Evolutionary conservation across 2,797 vertebrate species (phyloP), one percentile per base, ranked within the genome.

Genomic region (Somateria mollissima): DNA sequence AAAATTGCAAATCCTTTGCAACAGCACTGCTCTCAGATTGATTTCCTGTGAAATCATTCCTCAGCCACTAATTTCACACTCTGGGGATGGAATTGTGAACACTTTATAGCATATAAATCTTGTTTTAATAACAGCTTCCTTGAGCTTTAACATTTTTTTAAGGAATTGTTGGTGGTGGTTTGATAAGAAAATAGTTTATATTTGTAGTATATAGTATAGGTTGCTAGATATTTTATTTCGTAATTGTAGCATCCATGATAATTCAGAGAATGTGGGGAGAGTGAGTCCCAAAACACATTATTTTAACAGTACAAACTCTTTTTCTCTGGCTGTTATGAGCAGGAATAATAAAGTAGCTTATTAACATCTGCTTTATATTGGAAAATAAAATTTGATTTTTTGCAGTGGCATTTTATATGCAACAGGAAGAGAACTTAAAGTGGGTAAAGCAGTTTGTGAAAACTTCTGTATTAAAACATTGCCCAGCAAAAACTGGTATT

Each of bases 61-160:
- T 94, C 79, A 57, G 90, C 96, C 80, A 30, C 89, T 96, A 95
- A 97, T 97, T 97, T 97, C 96, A 97, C 92, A 96, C 94, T 92
- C 94, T 56, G 54, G 94, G 85, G 94, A 81, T 94, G 66, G 91
- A 96, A 93, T 84, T 2, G 3, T 19, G 67, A 88, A 70, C 64
- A 81, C 87, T 96, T 95, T 90, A 60, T 65, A 83, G 91, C 84
- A 10, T 73, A 76, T 79, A 90, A 94, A 92, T 95, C 87, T 91
- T 90, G 18, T 87, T 96, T 96, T 92, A 94, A 72, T 95, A 86
- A 92, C 87, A 56, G 71, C 51, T 95, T 96, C 80, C 79, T 79
- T 87, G 61, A 91, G 79, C 81, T 89, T 88, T 94, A 87, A 57
- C 78, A 65, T 89, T 62, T 92, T 84, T 80, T 28, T 30, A 28